A percentile compares a stretch with the other conserved stretches of the same genome.
Conservation (phyloP, 1,140 invertebrate genomes). For the Diabrotica virgifera region DNA sequence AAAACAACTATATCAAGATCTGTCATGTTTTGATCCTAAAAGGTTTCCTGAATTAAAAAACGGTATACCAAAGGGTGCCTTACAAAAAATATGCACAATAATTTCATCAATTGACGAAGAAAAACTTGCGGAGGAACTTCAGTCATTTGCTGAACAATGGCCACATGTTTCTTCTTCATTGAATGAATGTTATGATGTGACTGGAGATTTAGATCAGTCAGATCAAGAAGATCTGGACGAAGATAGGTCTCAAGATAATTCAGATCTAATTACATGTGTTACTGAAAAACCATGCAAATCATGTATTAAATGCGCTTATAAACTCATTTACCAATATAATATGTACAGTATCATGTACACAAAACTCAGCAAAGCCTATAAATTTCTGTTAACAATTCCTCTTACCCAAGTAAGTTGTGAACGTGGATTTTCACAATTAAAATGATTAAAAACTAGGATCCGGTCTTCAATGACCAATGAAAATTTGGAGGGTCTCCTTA, state of each 20-base stretch:
- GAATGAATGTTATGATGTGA: not conserved
- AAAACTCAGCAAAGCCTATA: no score
- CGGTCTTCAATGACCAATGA: no score
- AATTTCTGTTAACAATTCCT: no score
- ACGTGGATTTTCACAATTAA: no score
- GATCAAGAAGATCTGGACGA: not conserved
- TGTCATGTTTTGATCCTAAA: not conserved
- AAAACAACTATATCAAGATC: not conserved
- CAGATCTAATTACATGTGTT: not conserved
- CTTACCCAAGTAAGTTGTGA: no score
- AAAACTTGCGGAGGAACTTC: not conserved
- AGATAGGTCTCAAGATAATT: no score
- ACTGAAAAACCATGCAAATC: not conserved
- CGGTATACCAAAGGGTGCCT: constrained; percentile 5
- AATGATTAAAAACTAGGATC: no score
- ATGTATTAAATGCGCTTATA: constrained; percentile 3
- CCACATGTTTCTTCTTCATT: not conserved
- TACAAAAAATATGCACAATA: constrained; percentile 1
- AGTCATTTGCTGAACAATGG: constrained; percentile 3
- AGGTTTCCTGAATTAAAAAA: no score
- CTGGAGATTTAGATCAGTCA: not conserved
- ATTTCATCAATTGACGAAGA: not conserved
- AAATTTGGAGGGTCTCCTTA: no score
- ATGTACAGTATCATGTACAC: not conserved
- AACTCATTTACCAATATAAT: constrained; percentile 1